A percentile compares a stretch with the other conserved stretches of the same genome.
Conservation (phyloP, 2,888 invertebrate species). For the Branchellion lobata region DNA sequence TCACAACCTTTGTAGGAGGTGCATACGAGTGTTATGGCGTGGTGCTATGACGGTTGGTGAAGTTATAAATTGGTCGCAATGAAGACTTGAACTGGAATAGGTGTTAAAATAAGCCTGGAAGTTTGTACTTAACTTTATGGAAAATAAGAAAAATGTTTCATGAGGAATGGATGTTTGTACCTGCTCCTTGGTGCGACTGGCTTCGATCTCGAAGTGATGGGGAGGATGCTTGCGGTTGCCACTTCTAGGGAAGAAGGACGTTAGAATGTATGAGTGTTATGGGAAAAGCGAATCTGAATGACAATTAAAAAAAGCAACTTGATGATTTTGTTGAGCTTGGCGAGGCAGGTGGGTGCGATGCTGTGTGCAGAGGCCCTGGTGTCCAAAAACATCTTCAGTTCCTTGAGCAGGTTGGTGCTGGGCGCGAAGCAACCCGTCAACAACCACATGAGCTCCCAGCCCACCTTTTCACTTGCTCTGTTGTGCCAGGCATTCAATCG, state of each 20-base stretch:
- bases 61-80: too few relatives aligned
- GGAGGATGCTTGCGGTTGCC: slow-evolving; percentile 67
- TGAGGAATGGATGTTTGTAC: too few relatives aligned
- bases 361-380: slow-evolving; percentile 65
- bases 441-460: slow-evolving; percentile 99
- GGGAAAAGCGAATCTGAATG: too few relatives aligned
- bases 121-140: too few relatives aligned
- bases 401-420: slow-evolving; percentile 80
- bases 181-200: slow-evolving; percentile 98
- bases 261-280: background rate
- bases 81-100: too few relatives aligned
- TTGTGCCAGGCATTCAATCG: background rate
- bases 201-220: slow-evolving; percentile 98
- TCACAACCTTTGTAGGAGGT: too few relatives aligned
- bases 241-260: slow-evolving; percentile 54
- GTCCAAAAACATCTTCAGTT: slow-evolving; percentile 62
- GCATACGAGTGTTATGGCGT: too few relatives aligned
- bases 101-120: too few relatives aligned
- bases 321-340: slow-evolving; percentile 82
- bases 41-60: too few relatives aligned
- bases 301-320: background rate
- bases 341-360: slow-evolving; percentile 79
- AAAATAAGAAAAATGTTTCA: too few relatives aligned
- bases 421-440: slow-evolving; percentile 94
- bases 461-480: slow-evolving; percentile 86